phyloP scores from a whole-genome alignment of 2,888 invertebrate species.

The Tetragnatha montana region DNA sequence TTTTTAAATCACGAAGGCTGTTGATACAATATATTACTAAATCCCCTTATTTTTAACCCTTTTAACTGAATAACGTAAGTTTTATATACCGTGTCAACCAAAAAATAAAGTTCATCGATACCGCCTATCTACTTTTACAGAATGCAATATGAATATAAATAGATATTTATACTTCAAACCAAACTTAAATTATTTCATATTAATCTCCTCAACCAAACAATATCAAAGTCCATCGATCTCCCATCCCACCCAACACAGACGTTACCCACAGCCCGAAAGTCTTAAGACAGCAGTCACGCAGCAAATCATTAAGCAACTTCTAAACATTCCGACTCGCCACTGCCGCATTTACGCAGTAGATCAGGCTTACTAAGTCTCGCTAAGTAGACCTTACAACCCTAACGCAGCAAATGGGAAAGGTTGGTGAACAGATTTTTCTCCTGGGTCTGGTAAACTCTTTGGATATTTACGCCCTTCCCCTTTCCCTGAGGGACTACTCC shows the following conservation, averaged over 20 bases:
- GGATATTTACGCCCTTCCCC: not conserved
- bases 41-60: too few relatives aligned
- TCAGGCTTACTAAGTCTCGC: not conserved
- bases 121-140: too few relatives aligned
- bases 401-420: not conserved
- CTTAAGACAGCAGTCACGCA: not conserved
- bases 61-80: too few relatives aligned
- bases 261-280: not conserved
- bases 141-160: too few relatives aligned
- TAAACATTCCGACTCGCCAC: not conserved
- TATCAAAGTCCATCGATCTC: not conserved
- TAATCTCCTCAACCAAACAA: not conserved
- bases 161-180: too few relatives aligned
- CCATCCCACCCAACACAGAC: not conserved
- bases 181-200: too few relatives aligned
- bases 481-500: not conserved
- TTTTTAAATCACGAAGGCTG: too few relatives aligned
- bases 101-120: too few relatives aligned
- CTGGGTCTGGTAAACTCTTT: not conserved
- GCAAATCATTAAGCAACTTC: not conserved
- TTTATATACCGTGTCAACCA: too few relatives aligned
- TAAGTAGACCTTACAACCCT: conserved; percentile 1
- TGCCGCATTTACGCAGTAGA: not conserved
- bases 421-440: not conserved
- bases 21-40: too few relatives aligned